Conservation (phyloP, 2,888 invertebrate species). For the Conomelus anceps region DNA sequence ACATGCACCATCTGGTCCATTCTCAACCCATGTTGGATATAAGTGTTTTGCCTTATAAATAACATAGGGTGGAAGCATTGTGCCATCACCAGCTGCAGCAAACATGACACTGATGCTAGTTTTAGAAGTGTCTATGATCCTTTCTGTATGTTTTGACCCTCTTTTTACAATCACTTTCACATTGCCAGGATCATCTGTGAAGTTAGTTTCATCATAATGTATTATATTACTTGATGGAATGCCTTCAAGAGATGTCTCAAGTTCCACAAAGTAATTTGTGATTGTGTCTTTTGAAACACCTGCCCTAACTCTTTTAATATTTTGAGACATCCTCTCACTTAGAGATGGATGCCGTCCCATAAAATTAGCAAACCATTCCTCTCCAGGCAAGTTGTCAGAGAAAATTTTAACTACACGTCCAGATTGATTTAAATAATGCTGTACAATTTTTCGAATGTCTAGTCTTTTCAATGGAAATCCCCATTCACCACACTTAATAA, state of each 20-base stretch:
- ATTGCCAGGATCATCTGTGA: conserved; percentile 37
- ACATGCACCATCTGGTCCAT: conserved; percentile 20
- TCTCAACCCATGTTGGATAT: conserved; percentile 31
- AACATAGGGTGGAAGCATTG: conserved; percentile 29
- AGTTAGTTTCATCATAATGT: conserved; percentile 39
- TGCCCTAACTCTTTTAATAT: conserved; percentile 32
- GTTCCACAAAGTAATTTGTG: conserved; percentile 33
- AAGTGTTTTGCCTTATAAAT: conserved; percentile 28
- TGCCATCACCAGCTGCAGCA: conserved; percentile 26
- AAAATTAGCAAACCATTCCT: conserved; percentile 32
- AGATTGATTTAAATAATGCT: conserved; percentile 32
- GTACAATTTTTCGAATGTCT: conserved; percentile 33
- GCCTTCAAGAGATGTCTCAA: conserved; percentile 28
- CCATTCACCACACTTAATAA: too few relatives aligned
- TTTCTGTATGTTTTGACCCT: conserved; percentile 26
- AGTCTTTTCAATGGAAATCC: too few relatives aligned
- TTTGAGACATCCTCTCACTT: conserved; percentile 25
- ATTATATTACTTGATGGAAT: conserved; percentile 26
- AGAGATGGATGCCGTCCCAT: conserved; percentile 30
- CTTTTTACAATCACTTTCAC: conserved; percentile 25
- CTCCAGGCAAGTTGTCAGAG: conserved; percentile 31
- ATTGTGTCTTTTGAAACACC: conserved; percentile 30
- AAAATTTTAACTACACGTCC: conserved; percentile 30
- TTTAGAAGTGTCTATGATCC: conserved; percentile 24
- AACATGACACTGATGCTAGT: conserved; percentile 26